Percentiles rank a stretch among this genome's conserved stretches.
Evolutionary conservation across 2,797 vertebrate genomes (phyloP).

Genomic region (Artibeus lituratus): DNA sequence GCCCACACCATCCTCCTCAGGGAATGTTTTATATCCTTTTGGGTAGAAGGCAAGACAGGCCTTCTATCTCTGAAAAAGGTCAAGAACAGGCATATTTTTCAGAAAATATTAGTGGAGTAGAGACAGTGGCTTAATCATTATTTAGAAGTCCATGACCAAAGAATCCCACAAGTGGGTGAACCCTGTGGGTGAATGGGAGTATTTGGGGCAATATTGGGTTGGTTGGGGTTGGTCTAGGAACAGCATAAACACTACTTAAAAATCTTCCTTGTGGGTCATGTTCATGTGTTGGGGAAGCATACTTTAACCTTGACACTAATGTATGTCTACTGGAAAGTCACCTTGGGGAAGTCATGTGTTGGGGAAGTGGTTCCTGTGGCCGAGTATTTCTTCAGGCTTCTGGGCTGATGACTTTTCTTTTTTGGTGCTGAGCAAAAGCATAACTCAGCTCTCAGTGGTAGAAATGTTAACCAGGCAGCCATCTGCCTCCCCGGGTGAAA

Average conservation of each 20-base stretch:
- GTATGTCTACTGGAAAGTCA: constrained; percentile 89
- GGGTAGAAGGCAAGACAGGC: background rate
- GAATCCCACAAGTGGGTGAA: background rate
- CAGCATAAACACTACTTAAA: constrained; percentile 92
- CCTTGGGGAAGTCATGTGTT: constrained; percentile 89
- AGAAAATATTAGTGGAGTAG: background rate
- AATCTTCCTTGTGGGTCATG: constrained; percentile 89
- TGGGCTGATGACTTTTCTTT: constrained; percentile 89
- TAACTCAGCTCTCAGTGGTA: constrained; percentile 88
- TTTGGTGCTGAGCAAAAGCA: constrained; percentile 87
- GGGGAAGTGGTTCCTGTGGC: constrained; percentile 89
- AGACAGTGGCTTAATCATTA: background rate
- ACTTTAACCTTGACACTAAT: constrained; percentile 92
- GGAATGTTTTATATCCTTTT: background rate
- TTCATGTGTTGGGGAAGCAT: constrained; percentile 90
- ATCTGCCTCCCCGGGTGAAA: constrained; percentile 84
- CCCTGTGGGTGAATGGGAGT: background rate
- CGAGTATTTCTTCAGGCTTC: constrained; percentile 88
- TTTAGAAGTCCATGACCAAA: background rate
- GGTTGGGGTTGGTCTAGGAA: constrained; percentile 79
- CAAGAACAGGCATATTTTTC: background rate
- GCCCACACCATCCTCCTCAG: background rate
- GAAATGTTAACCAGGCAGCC: constrained; percentile 92
- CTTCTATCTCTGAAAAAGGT: background rate
- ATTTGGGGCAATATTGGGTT: constrained; percentile 20